Conservation (phyloP, 2,888 invertebrate species). For the Drosophila mettleri region DNA sequence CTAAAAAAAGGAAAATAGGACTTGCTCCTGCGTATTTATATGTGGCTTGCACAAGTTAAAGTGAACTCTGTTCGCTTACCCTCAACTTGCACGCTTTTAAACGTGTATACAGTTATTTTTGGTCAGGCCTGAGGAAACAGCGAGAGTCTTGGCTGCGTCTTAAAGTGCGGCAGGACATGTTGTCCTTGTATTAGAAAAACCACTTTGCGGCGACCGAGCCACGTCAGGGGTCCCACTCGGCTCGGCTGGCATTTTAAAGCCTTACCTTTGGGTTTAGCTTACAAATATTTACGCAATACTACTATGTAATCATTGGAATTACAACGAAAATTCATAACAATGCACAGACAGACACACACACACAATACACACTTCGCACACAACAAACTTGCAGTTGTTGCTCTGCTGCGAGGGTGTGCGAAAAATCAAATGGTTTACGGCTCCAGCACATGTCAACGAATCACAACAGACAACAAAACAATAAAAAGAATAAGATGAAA, state of each 20-base stretch:
- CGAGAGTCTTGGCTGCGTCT: slow-evolving; percentile 12
- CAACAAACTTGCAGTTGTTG: slow-evolving; percentile 19
- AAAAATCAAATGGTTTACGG: slow-evolving; percentile 68
- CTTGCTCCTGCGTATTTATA: not conserved
- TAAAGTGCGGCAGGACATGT: slow-evolving; percentile 18
- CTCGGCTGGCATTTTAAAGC: slow-evolving; percentile 47
- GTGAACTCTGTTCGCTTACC: not conserved
- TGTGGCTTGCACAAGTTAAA: not conserved
- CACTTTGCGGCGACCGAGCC: slow-evolving; percentile 49
- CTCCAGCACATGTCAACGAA: slow-evolving; percentile 65
- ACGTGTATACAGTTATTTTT: slow-evolving; percentile 1
- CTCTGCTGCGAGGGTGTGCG: slow-evolving; percentile 3
- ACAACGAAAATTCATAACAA: slow-evolving; percentile 63
- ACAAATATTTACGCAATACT: slow-evolving; percentile 47
- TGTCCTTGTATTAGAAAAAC: slow-evolving; percentile 38
- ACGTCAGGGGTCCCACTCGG: slow-evolving; percentile 18
- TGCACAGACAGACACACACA: slow-evolving; percentile 33
- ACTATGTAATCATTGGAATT: slow-evolving; percentile 53
- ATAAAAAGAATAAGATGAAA: not conserved
- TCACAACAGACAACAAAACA: slow-evolving; percentile 46
- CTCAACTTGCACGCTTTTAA: not conserved
- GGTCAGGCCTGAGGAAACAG: not conserved
- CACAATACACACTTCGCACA: slow-evolving; percentile 28
- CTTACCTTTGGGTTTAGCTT: slow-evolving; percentile 41
- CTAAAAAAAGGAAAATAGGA: too few relatives aligned